Base-by-base conservation (phyloP, 1,140 invertebrate species). In the Cherax destructor region DNA sequence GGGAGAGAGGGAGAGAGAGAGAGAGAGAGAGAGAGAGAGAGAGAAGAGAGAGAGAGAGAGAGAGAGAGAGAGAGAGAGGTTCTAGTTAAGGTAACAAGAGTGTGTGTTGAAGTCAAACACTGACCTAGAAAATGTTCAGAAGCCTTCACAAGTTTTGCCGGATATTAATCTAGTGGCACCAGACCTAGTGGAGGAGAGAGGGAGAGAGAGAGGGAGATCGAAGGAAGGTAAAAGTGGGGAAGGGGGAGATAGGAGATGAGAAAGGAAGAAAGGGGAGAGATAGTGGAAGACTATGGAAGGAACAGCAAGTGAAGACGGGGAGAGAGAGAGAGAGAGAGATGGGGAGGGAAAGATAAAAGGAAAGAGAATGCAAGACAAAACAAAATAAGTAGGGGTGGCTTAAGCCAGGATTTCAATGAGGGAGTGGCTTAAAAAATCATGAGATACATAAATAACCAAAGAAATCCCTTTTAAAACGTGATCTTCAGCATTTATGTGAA, bases 91-190 rank as follows among this genome's bases (percentile, higher is more conserved):
- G 84, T 90, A 83, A 83, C 61, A 47, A 65, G 41, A 78, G 74
- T 88, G 50, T 50, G 69, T 78, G 52, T 47, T 79, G n/a, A 88
- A 88, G 76, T 78, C 74, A 88, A 88, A 88, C 86, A 78, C 18
- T 6, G 56, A 16, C 1, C 59, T 21, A 47, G 61, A 79, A 78
- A 79, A 88, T 47, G 24, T n/a, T 7, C 30, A 18, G 21, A 47
- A 56, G 86, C 76, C 77, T 78, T 88, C 56, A 52, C 86, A 88
- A 88, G 47, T 88, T 88, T 59, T 88, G 50, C 49, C 86, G 86
- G 86, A 88, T 88, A 88, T 88, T 78, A 88, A 88, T 90, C 80
- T 90, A 87, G 74, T 78, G 85, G 21, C 74, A 87, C 85, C 69
- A 74, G 69, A 24, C 69, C 6, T 30, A 49, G n/a, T 49, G 72